phyloP scores from a whole-genome alignment of 2,113 vertebrate genomes.

The Ictalurus punctatus region DNA sequence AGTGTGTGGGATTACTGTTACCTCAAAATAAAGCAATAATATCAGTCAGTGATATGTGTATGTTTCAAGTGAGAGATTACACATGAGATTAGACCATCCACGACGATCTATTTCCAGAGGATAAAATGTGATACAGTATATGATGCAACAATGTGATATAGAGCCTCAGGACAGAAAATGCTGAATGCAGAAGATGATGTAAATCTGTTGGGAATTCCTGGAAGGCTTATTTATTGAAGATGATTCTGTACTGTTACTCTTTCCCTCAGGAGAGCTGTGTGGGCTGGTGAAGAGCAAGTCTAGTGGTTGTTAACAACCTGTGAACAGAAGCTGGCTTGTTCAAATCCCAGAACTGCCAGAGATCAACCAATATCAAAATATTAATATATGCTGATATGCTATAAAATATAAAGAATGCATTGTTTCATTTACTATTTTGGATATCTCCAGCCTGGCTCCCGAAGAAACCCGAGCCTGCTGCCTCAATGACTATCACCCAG shows the following conservation, averaged over 20 bases:
- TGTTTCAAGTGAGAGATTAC: not conserved
- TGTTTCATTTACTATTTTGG: not conserved
- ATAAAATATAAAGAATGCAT: not conserved
- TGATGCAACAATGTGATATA: not conserved
- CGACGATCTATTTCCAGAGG: not conserved
- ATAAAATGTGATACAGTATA: not conserved
- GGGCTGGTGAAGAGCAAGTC: not conserved
- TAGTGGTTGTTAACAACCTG: not conserved
- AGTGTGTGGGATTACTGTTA: not conserved
- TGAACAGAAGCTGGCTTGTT: not conserved
- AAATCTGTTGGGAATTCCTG: constrained; percentile 6
- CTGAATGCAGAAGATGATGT: constrained; percentile 4
- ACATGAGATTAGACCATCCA: not conserved
- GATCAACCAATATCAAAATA: not conserved
- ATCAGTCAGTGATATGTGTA: not conserved
- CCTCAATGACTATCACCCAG: too few relatives aligned
- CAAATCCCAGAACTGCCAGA: not conserved
- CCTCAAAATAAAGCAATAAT: not conserved
- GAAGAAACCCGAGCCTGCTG: too few relatives aligned
- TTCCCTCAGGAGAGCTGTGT: not conserved
- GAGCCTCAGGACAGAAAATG: constrained; percentile 12
- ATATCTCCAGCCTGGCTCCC: too few relatives aligned
- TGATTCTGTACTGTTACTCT: not conserved
- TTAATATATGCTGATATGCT: not conserved
- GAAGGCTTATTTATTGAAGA: not conserved